phyloP scores from a whole-genome alignment of 2,797 vertebrate genomes.

The Betta splendens region DNA sequence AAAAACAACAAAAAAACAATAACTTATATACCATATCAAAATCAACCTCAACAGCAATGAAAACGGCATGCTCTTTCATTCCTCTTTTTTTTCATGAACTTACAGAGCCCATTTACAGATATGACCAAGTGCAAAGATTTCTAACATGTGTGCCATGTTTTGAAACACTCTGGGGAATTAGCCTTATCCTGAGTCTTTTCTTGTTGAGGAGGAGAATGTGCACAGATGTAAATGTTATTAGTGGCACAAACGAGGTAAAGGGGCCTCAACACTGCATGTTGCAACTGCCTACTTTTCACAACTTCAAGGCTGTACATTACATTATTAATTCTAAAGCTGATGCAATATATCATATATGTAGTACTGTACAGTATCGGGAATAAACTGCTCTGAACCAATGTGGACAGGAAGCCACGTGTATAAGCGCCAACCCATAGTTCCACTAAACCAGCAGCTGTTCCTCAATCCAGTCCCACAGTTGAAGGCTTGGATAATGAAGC shows the following conservation, averaged over 20 bases:
- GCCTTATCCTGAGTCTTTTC: slow-evolving; percentile 31
- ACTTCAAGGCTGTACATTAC: background rate
- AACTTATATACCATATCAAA: no score
- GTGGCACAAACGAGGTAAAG: slow-evolving; percentile 38
- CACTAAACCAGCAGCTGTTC: no score
- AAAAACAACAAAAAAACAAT: background rate
- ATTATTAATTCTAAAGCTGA: background rate
- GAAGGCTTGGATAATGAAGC: no score
- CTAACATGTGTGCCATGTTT: slow-evolving; percentile 61
- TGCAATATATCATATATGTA: background rate
- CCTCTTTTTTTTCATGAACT: slow-evolving; percentile 22
- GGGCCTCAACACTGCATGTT: slow-evolving; percentile 32
- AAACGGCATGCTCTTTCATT: no score
- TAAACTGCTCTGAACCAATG: slow-evolving; percentile 1
- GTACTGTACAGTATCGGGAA: background rate
- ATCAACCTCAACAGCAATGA: no score
- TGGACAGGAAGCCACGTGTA: no score
- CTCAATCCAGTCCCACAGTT: no score
- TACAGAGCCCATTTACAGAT: slow-evolving; percentile 26
- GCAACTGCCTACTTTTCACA: slow-evolving; percentile 33
- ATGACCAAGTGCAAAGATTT: slow-evolving; percentile 17
- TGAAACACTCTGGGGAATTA: slow-evolving; percentile 18
- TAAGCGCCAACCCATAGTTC: no score
- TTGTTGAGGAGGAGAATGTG: slow-evolving; percentile 33
- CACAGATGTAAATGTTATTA: slow-evolving; percentile 75